Conservation (phyloP, 2,888 invertebrate species). For the Hoplodrina blanda region DNA sequence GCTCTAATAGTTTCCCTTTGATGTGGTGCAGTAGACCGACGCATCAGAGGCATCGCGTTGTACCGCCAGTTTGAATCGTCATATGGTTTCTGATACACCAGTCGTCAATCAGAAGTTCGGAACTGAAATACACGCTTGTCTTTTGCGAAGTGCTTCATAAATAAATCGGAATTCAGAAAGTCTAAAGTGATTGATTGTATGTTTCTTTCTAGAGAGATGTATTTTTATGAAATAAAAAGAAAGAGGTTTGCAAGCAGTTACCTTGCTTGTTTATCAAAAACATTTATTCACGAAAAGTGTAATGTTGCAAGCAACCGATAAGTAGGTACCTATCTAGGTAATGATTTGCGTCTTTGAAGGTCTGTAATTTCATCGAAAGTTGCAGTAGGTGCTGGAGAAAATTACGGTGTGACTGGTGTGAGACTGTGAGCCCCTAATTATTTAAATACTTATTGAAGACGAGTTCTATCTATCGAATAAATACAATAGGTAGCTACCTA, state of each 20-base stretch:
- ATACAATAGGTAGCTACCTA: no score
- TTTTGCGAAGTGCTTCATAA: slow-evolving; percentile 1
- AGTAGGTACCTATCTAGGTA: no score
- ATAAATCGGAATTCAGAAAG: background rate
- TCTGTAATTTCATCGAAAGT: no score
- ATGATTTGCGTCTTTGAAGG: no score
- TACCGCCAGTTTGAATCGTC: slow-evolving; percentile 8
- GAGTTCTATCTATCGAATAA: no score
- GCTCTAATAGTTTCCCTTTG: slow-evolving; percentile 50
- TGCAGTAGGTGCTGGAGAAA: no score
- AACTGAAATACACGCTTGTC: background rate
- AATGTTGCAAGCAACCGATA: no score
- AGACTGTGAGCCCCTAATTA: no score
- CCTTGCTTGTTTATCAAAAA: no score
- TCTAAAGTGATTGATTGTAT: background rate
- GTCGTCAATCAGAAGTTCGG: background rate
- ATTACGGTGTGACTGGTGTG: no score
- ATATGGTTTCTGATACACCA: slow-evolving; percentile 24
- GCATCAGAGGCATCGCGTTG: background rate
- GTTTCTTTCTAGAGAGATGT: background rate
- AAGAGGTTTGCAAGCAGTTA: background rate
- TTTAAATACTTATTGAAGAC: no score
- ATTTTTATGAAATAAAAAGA: slow-evolving; percentile 19
- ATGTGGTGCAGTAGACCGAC: slow-evolving; percentile 50
- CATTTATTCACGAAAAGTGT: no score